Conservation (phyloP, 2,797 vertebrate species). For the Spea hammondii region DNA sequence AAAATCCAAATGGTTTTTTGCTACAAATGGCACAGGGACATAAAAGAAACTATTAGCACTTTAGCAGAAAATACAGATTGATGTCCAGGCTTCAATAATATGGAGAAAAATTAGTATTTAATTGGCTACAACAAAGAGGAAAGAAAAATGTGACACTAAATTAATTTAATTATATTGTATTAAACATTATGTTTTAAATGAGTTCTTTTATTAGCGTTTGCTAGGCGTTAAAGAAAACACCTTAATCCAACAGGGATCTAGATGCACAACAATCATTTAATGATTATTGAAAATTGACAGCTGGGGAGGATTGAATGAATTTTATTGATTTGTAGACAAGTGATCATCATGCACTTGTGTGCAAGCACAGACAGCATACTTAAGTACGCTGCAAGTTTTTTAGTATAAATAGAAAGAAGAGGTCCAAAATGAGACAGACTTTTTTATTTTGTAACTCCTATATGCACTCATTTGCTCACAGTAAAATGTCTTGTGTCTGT, state of each 20-base stretch:
- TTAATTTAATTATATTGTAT: conserved; percentile 38
- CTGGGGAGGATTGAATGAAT: too few relatives aligned
- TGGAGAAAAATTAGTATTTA: conserved; percentile 23
- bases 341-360: too few relatives aligned
- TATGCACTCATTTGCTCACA: too few relatives aligned
- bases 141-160: conserved; percentile 14
- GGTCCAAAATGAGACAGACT: too few relatives aligned
- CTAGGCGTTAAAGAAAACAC: conserved; percentile 3
- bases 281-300: too few relatives aligned
- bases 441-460: too few relatives aligned
- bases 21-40: conserved; percentile 21
- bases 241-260: conserved; percentile 1
- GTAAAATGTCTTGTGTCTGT: too few relatives aligned
- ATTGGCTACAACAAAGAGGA: conserved; percentile 29
- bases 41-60: conserved; percentile 33
- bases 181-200: conserved; percentile 15
- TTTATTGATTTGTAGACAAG: too few relatives aligned
- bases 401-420: too few relatives aligned
- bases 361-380: too few relatives aligned
- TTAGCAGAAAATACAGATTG: conserved; percentile 20
- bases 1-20: conserved; percentile 10
- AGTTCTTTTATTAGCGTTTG: conserved; percentile 11
- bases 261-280: not conserved
- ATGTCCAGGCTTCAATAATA: conserved; percentile 25
- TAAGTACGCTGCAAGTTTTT: too few relatives aligned